phyloP scores from a whole-genome alignment of 1,140 invertebrate genomes.

The Sarcophaga bullata region DNA sequence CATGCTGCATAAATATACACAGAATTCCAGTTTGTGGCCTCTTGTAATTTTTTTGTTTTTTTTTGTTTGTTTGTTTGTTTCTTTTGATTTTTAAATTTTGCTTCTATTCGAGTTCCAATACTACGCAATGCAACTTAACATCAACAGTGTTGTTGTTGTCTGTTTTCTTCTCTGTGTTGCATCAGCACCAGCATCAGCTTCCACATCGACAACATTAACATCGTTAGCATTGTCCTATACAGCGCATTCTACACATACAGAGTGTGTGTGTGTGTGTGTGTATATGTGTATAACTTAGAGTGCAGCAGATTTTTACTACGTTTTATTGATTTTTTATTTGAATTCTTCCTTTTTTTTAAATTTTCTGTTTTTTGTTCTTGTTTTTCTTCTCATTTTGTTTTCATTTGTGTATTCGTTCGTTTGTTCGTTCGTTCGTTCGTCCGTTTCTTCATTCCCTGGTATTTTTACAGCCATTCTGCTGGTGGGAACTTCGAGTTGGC shows the following conservation, averaged over 20 bases:
- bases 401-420: no score
- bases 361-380: neutral
- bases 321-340: conserved; percentile 20
- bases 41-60: neutral
- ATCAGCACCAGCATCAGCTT: neutral
- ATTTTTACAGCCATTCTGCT: neutral
- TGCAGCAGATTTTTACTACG: conserved; percentile 24
- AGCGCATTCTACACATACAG: neutral
- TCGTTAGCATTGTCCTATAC: conserved; percentile 19
- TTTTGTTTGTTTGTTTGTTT: neutral
- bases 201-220: neutral
- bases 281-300: neutral
- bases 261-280: no score
- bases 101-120: conserved; percentile 12
- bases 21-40: neutral
- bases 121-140: neutral
- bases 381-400: no score
- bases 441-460: neutral
- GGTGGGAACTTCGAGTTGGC: neutral
- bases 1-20: neutral
- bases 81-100: neutral
- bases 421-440: neutral
- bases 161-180: neutral
- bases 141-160: neutral
- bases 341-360: neutral